Base-by-base conservation (phyloP, 1,140 invertebrate species). In the Mactra quadrangularis region DNA sequence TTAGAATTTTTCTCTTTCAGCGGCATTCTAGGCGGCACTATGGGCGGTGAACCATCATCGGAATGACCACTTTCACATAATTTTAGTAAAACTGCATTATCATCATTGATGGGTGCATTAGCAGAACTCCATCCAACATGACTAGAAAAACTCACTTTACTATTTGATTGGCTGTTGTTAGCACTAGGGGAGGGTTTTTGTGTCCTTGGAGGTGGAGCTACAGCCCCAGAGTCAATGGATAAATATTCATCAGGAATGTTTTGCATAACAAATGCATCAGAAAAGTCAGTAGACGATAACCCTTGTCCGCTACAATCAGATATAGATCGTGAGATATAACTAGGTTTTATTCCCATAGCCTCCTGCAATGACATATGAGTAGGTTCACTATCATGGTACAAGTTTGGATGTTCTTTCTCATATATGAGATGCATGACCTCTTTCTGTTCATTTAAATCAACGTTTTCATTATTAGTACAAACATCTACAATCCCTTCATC, bases 341-440 rank as follows among this genome's bases (percentile, higher is more conserved):
- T n/a, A 33, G 59, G 41, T 62, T 53, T 45, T 13, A 47, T 27
- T 35, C n/a, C 31, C 76, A 78, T 11, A 7, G 33, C 76, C 50
- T 78, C 76, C 15, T 53, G 15, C 17, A 78, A 41, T 0, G 60
- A 68, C 76, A 78, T 78, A 57, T 78, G 76, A 19, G 76, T 78
- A 11, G 76, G 76, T 41, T 78, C 76, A 1, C 27, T n/a, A 55
- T 78, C 76, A 17, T 60, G 31, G 68, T 78, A 78, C 29, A 78
- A 31, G 17, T 29, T 55, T 35, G 76, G 76, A 45, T 78, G 29
- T 22, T 68, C 27, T 50, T 68, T 68, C n/a, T 68, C 64, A 68
- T 68, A 68, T 13, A 68, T 68, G 27, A 68, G 47, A 68, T 68
- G 64, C 27, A 68, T 27, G 15, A 47, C 25, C 15, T 68, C n/a